Evolutionary conservation across 2,888 invertebrate genomes (phyloP).

Genomic region (Heliconius erato): DNA sequence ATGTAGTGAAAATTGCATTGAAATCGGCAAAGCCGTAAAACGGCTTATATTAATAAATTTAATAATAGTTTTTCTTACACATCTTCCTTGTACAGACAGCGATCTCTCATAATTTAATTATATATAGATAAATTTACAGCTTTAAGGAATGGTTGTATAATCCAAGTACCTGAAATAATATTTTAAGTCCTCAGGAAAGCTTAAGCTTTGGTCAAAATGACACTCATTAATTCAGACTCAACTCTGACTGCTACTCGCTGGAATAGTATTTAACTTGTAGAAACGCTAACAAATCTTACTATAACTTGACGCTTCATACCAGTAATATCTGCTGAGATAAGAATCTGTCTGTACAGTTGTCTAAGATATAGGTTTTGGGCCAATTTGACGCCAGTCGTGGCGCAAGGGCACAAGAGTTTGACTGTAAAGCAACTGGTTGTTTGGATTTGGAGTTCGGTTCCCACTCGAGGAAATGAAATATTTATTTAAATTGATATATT

Average conservation of each 20-base stretch:
- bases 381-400: too few relatives aligned
- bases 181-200: conserved; percentile 15
- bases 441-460: too few relatives aligned
- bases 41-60: neutral
- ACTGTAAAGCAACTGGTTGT: too few relatives aligned
- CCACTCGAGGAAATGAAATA: too few relatives aligned
- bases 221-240: conserved; percentile 27
- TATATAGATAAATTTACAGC: neutral
- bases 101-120: neutral
- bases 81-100: neutral
- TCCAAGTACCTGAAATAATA: conserved; percentile 26
- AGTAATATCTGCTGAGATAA: neutral
- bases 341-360: neutral
- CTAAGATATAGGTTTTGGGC: too few relatives aligned
- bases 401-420: too few relatives aligned
- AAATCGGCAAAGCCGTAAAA: too few relatives aligned
- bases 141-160: neutral
- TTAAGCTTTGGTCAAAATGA: conserved; percentile 29
- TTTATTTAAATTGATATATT: too few relatives aligned
- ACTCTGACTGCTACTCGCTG: conserved; percentile 10
- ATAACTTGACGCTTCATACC: conserved; percentile 3
- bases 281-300: conserved; percentile 28
- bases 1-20: too few relatives aligned
- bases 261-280: conserved; percentile 31
- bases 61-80: neutral